These are phyloP conservation scores for Peucedramus taeniatus DNA, from an alignment of 2,113 vertebrate species.

Conservation along the genomic window DNA sequence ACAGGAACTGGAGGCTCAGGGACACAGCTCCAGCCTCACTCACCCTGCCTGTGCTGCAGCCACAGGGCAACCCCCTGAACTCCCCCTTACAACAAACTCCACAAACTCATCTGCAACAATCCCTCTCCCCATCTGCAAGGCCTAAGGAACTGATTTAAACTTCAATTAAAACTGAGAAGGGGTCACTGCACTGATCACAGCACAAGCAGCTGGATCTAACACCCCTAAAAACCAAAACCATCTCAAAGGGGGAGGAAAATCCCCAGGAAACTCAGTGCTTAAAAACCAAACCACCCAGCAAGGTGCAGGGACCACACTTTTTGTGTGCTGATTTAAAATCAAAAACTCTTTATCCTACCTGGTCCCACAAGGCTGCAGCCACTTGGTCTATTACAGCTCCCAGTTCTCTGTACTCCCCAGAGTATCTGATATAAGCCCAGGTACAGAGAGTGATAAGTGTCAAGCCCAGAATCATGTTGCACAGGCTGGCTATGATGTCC, in stretches of 20 bases:
- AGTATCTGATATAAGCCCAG: constrained; percentile 99
- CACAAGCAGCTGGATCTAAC: not conserved
- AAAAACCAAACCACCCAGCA: too few relatives aligned
- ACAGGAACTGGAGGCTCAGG: not conserved
- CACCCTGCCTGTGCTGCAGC: not conserved
- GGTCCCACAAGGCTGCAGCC: constrained; percentile 96
- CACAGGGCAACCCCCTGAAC: not conserved
- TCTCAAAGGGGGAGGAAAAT: not conserved
- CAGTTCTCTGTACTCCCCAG: constrained; percentile 95
- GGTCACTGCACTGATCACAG: not conserved
- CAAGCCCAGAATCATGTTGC: constrained; percentile 98
- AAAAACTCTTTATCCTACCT: constrained; percentile 78
- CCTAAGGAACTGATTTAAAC: not conserved
- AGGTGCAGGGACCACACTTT: fast-evolving
- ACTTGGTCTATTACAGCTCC: constrained; percentile 98
- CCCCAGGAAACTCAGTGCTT: not conserved
- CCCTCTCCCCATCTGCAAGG: not conserved
- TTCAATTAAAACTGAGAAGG: fast-evolving
- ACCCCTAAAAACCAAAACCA: not conserved
- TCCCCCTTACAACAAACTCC: not conserved
- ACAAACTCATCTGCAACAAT: not conserved
- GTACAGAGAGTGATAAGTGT: constrained; percentile 97
- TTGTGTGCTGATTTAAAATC: fast-evolving
- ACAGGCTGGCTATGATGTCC: constrained; percentile 96
- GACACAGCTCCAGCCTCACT: not conserved